These are phyloP conservation scores for Gouania willdenowi DNA, from an alignment of 2,797 vertebrate species.

Conservation along the genomic window DNA sequence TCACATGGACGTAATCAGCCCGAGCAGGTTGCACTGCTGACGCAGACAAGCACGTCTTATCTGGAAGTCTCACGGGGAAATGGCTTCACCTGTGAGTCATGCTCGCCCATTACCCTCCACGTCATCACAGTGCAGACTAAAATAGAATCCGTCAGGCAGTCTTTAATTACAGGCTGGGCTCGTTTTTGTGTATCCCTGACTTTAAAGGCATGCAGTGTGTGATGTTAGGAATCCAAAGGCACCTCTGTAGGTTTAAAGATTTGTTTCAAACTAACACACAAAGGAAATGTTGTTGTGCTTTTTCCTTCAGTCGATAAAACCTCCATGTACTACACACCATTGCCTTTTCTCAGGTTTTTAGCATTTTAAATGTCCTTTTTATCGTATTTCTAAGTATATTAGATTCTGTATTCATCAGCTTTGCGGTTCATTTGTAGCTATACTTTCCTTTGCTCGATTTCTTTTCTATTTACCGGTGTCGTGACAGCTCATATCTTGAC, in stretches of 20 bases:
- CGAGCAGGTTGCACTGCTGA: neutral
- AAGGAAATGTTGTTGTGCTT: no score
- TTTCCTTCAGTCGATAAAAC: no score
- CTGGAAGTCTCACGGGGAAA: conserved; percentile 18
- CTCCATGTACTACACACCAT: no score
- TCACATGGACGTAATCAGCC: conserved; percentile 14
- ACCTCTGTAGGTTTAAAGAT: conserved; percentile 31
- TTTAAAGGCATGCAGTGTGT: conserved; percentile 1
- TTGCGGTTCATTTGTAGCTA: no score
- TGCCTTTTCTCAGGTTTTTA: no score
- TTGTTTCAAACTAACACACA: conserved; percentile 16
- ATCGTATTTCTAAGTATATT: no score
- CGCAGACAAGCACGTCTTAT: neutral
- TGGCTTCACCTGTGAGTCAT: conserved; percentile 45
- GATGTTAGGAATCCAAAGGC: conserved; percentile 29
- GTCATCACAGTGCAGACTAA: conserved; percentile 28
- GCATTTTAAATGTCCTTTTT: no score
- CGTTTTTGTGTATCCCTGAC: neutral
- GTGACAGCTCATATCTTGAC: no score
- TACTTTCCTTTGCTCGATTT: no score
- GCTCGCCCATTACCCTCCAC: conserved; percentile 20
- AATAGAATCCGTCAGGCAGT: conserved; percentile 23
- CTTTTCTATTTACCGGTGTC: no score
- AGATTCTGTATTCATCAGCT: no score
- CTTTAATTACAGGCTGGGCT: neutral